Conservation (phyloP, 2,888 invertebrate genomes). For the Apeira syringaria region DNA sequence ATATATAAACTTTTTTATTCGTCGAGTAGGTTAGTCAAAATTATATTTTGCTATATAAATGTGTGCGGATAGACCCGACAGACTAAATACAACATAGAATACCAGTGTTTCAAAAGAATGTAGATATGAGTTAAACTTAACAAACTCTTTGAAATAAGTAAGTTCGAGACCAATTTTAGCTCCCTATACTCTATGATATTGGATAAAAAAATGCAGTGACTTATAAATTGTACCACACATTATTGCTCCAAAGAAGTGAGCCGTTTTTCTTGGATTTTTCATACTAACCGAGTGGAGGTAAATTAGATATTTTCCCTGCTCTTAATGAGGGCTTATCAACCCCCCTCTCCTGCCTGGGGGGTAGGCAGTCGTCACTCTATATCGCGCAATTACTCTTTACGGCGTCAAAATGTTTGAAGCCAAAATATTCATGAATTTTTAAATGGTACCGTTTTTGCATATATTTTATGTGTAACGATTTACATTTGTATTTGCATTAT, state of each 20-base stretch:
- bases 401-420: slow-evolving; percentile 30
- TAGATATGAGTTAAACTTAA: too few relatives aligned
- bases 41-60: too few relatives aligned
- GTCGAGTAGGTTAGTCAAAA: too few relatives aligned
- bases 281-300: slow-evolving; percentile 53
- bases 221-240: slow-evolving; percentile 29
- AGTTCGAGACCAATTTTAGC: too few relatives aligned
- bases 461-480: slow-evolving; percentile 11
- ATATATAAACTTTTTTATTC: too few relatives aligned
- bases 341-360: slow-evolving; percentile 29
- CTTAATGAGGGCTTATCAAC: slow-evolving; percentile 67
- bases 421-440: slow-evolving; percentile 19
- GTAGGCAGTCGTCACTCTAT: slow-evolving; percentile 47
- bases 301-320: slow-evolving; percentile 65
- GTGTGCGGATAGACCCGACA: too few relatives aligned
- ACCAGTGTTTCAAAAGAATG: too few relatives aligned
- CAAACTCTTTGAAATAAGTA: too few relatives aligned
- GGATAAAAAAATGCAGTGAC: too few relatives aligned
- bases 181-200: too few relatives aligned
- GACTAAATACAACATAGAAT: too few relatives aligned
- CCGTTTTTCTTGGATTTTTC: slow-evolving; percentile 65
- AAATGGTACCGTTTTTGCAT: slow-evolving; percentile 9
- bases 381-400: slow-evolving; percentile 57
- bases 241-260: slow-evolving; percentile 46
- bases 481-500: slow-evolving; percentile 11